Base-by-base conservation (phyloP, 2,113 vertebrate genomes). In the Pteruthius melanotis region DNA sequence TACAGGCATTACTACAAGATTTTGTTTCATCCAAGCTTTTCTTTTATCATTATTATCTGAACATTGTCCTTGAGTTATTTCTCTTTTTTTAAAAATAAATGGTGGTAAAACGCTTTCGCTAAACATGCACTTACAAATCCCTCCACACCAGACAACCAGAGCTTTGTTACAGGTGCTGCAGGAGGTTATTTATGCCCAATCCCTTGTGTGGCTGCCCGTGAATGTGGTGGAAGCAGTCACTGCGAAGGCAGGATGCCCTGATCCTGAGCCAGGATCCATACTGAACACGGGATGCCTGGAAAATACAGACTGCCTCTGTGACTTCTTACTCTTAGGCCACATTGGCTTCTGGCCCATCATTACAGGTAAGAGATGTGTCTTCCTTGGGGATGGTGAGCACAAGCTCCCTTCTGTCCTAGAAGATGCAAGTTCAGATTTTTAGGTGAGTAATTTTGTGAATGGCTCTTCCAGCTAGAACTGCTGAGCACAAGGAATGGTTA, bases 261-360 rank as follows among this genome's bases (percentile, higher is more conserved):
- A n/a, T 64, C 6, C 68, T 1, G 1, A 20, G 23, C 33, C 1
- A 7, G 31, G 33, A 70, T 35, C n/a, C 50, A 28, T 18, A 2
- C 10, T 44, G 28, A 30, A 6, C 31, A 11, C 12, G 19, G n/a
- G 26, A 26, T 26, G 15, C 30, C 53, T 56, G 15, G 45, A 6
- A 54, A 68, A 65, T 7, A 6, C 13, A 47, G 44, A 19, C 50
- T 71, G 52, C 22, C 27, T 27, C 82, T 4, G 1, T 27, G 40
- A 23, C 22, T 17, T 2, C 10, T 19, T 40, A 18, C 15, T 61
- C 20, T 45, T 15, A 5, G 2, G 1, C 7, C 14, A 19, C 0
- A 2, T 5, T 59, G 24, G 42, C 63, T 83, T 19, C 63, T 35
- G 42, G 53, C 18, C n/a, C 15, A 50, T 35, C 4, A 15, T 2